phyloP scores from a whole-genome alignment of 2,888 invertebrate genomes.

The Oscheius sp. region DNA sequence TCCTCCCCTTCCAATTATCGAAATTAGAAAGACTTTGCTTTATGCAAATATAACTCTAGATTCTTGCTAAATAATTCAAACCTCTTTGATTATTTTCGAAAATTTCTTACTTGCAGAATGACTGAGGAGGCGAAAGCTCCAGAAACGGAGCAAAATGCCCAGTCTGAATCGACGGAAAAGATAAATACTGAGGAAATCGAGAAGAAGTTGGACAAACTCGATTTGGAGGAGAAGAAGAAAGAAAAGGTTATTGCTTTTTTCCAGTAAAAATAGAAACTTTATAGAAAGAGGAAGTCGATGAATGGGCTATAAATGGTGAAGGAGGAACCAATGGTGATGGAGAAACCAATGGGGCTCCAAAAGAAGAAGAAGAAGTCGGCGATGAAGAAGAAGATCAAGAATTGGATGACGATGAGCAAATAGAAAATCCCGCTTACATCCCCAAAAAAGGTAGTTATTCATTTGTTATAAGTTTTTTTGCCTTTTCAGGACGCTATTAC shows the following conservation, averaged over 20 bases:
- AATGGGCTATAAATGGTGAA: not conserved
- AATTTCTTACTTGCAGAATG: no score
- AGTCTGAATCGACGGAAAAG: not conserved
- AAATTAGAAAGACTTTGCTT: no score
- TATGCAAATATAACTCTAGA: no score
- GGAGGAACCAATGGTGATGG: not conserved
- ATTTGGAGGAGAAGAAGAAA: not conserved
- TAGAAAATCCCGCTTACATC: slow-evolving; percentile 32
- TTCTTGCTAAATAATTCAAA: no score
- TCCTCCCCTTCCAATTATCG: no score
- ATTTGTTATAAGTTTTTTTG: not conserved
- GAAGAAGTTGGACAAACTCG: not conserved
- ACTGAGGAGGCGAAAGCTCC: slow-evolving; percentile 12
- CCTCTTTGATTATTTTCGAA: no score
- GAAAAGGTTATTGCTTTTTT: not conserved
- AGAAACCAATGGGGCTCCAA: not conserved
- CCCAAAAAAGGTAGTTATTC: slow-evolving; percentile 25
- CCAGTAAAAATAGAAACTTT: not conserved
- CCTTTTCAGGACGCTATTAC: slow-evolving; percentile 24
- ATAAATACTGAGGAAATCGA: not conserved
- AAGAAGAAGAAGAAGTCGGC: not conserved
- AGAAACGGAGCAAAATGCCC: not conserved
- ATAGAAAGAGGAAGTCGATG: not conserved
- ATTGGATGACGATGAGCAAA: slow-evolving; percentile 31
- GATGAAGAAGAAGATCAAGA: slow-evolving; percentile 9